Evolutionary conservation across 2,888 invertebrate genomes (phyloP), one percentile per base, ranked within the genome.

Genomic region (Argyra leucocephala): DNA sequence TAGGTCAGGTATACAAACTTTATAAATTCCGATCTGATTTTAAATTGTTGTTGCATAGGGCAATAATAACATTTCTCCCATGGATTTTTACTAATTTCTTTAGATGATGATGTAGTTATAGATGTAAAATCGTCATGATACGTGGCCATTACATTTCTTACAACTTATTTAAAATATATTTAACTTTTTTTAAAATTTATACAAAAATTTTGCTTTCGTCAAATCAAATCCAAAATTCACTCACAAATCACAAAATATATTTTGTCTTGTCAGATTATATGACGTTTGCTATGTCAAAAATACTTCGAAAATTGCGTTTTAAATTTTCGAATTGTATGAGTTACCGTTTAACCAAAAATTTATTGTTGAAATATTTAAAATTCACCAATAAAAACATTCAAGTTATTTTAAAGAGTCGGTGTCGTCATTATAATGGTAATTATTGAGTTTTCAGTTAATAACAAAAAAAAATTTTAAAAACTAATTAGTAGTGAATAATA

Each of bases 11-110:
- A 3, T 57, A 31, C 69, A 78, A 79, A 86, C 86, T 82, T 84
- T 76, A 85, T 83, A 75, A 86, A 86, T 74, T 86, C 86, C 71
- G 82, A 78, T 70, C 84, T 77, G 71, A 78, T 80, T 73, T 81
- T 82, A 75, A 85, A 86, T 69, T 83, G 77, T 74, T 84, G 77
- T 72, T 82, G 77, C 72, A 82, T 82, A 67, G 84, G 84, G 74
- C 86, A 86, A 76, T 85, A 85, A 70, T 82, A 80, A 76, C 86
- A 86, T 70, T 82, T 82, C 75, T 85, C 85, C 86, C 86, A 86
- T 72, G 80, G 63, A 26, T 64, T 57, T 62, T 65, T 26, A 22
- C 64, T 58, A 58, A 68, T 66, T 63, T 67, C 67, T 59, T 66
- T 61, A 66, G 65, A 58, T 65, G 63, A 63, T 63, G 69, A 60